Evolutionary conservation across 2,113 vertebrate genomes (phyloP), one percentile per base, ranked within the genome.

Genomic region (Laterallus jamaicensis): DNA sequence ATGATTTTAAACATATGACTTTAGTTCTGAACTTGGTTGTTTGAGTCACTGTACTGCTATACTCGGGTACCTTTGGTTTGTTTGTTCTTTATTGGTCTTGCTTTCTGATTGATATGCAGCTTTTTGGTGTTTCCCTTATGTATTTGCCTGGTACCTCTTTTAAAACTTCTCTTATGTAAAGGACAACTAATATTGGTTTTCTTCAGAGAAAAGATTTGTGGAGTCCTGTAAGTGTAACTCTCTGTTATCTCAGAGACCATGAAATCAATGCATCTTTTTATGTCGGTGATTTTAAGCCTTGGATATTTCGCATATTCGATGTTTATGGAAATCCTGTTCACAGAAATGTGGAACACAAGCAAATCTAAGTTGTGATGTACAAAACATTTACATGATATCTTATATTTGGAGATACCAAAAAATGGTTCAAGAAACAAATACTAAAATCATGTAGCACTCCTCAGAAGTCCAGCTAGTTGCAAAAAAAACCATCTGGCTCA

Each of bases 61-160:
- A 14, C 6, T 50, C 3, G 3, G 12, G 4, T 56, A 22, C 19
- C 20, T 52, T 73, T 19, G 0, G 0, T 54, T 78, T 0, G 0
- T 62, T 73, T 0, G 0, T 68, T 93, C 15, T 32, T 90, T 52
- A 37, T 55, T 44, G 8, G 14, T 66, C 55, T 86, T 77, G 26
- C 28, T 86, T 88, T 86, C 52, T 54, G 63, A 68, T 35, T 69
- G 29, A 54, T 68, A 22, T 5, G 25, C 7, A 49, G 12, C 5
- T 82, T 80, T 80, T 64, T 40, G 13, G 20, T 52, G 32, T 59
- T 91, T 86, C 42, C 79, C 7, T 7, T 2, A 3, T 5, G 12
- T 55, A 29, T 59, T 69, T n/a, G 69, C 44, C 47, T 66, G 39
- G 32, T 88, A 47, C 70, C 74, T 84, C 15, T 88, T 83, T 70